phyloP scores from a whole-genome alignment of 2,888 invertebrate genomes.

The Chalcosyrphus nemorum region DNA sequence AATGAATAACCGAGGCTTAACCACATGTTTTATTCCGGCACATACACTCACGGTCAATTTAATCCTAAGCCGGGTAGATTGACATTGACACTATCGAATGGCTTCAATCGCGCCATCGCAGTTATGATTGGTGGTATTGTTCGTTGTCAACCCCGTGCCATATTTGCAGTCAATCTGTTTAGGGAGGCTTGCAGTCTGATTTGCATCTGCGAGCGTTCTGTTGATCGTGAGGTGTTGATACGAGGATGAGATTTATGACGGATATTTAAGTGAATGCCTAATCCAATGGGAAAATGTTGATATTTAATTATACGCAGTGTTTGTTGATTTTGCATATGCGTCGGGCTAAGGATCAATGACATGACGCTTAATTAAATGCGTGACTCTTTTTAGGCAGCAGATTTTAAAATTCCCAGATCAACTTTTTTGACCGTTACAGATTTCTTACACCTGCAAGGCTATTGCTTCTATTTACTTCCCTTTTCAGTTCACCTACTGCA shows the following conservation, averaged over 20 bases:
- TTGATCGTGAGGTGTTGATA: conserved; percentile 68
- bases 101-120: conserved; percentile 49
- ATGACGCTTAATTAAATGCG: conserved; percentile 7
- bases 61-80: conserved; percentile 79
- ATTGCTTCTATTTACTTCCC: not conserved
- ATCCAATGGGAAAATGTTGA: conserved; percentile 69
- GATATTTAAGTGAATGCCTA: conserved; percentile 27
- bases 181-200: conserved; percentile 44
- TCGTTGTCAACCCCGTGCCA: conserved; percentile 50
- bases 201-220: conserved; percentile 55
- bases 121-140: conserved; percentile 64
- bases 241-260: conserved; percentile 63
- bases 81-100: conserved; percentile 69
- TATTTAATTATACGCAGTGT: conserved; percentile 70
- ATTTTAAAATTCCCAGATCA: conserved; percentile 7
- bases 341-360: conserved; percentile 2
- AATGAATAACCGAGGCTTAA: conserved; percentile 66
- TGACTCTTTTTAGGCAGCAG: conserved; percentile 7
- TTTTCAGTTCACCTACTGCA: conserved; percentile 11
- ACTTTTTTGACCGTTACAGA: conserved; percentile 51
- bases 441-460: conserved; percentile 37
- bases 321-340: conserved; percentile 60
- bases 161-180: conserved; percentile 20
- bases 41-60: conserved; percentile 78
- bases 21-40: conserved; percentile 71